Evolutionary conservation across 2,888 invertebrate genomes (phyloP), one percentile per base, ranked within the genome.

Genomic region (Lacanobia wlatinum): DNA sequence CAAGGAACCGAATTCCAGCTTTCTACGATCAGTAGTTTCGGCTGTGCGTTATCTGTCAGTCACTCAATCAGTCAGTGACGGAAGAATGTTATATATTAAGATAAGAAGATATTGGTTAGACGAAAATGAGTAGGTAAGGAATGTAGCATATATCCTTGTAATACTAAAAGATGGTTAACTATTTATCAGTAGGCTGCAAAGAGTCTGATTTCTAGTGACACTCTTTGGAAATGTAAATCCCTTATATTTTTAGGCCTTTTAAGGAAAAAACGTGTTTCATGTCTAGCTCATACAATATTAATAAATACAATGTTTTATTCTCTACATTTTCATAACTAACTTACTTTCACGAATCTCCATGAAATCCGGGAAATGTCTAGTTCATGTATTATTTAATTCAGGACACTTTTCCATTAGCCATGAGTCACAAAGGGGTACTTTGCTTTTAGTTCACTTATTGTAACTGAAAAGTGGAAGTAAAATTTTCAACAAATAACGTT

Each of bases 381-480:
- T 43, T 21, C 21, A 61, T 68, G 53, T 43, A 65, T 67, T 52
- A 64, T 67, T 70, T 53, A n/a, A 67, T 66, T 10, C 18, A 1
- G 23, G 46, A 34, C 28, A 50, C 69, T 53, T 64, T 76, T 70
- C 66, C 53, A 78, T 73, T 78, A 80, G 59, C 69, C 59, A 38
- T 50, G 56, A 66, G 34, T 67, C 21, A 69, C 65, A 77, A 63
- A 73, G 59, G 28, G 7, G 21, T 68, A 63, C 56, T 75, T 60
- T 60, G 66, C 61, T 75, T 73, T 78, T 53, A 62, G 55, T 68
- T 23, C 9, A 62, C 38, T 59, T 61, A 64, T 50, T 50, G 7
- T 53, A 28, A 53, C 28, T 68, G 48, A 50, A 65, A 62, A n/a
- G 38, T 4, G 18, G n/a, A 58, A 50, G 23, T 64, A 60, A 28